Evolutionary conservation across 2,797 vertebrate species (phyloP), one percentile per base, ranked within the genome.

Genomic region (Hemibagrus guttatus): DNA sequence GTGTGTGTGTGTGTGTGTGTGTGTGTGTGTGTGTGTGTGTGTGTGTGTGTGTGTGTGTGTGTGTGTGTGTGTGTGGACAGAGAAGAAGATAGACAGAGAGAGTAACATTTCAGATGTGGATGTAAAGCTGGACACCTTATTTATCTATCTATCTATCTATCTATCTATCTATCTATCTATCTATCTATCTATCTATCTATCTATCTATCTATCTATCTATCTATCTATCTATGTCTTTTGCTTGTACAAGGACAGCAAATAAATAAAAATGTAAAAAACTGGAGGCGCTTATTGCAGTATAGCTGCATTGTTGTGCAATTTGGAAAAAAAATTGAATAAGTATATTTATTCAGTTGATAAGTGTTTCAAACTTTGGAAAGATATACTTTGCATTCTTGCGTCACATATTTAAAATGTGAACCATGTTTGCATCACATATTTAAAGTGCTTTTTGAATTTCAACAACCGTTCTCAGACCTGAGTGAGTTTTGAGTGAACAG

Each of bases 31-130:
- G 14, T 3, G n/a, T n/a, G n/a, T n/a, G n/a, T n/a, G n/a, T n/a
- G n/a, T n/a, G n/a, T n/a, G n/a, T n/a, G n/a, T n/a, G n/a, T n/a
- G n/a, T n/a, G n/a, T 7, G 1, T 69, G 31, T 39, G 31, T 39
- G 64, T 71, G 69, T 71, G 35, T 61, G 58, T 39, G 11, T 6
- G 35, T 4, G 26, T 12, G 6, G 31, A 81, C 23, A 26, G 16
- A 31, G 46, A 82, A 23, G 46, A 31, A 68, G 7, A 49, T n/a
- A 63, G 79, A 49, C 21, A 81, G 39, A 46, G 13, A 21, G 59
- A n/a, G 61, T 82, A 61, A 81, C 35, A 21, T 64, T 81, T 82
- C 63, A 82, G n/a, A 31, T 49, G 46, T 68, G 42, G 81, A 83
- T 54, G 26, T 19, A 54, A 82, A 39, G 61, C 21, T 14, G 52